Evolutionary conservation across 2,113 vertebrate species (phyloP).

Genomic region (Etheostoma cragini): DNA sequence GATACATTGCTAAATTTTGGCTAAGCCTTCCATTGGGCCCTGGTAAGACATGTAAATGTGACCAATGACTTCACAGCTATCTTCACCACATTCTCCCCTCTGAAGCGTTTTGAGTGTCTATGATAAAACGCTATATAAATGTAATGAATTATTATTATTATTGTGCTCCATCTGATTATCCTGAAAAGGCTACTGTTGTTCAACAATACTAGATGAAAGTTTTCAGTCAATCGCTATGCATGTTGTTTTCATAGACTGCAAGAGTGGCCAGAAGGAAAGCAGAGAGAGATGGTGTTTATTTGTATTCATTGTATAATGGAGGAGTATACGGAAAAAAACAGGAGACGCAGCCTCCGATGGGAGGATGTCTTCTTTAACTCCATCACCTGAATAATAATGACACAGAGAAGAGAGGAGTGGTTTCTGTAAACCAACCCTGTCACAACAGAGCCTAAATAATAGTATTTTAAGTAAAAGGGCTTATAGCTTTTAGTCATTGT

Average conservation of each 20-base stretch:
- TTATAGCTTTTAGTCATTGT: slow-evolving; percentile 61
- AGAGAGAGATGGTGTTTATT: slow-evolving; percentile 34
- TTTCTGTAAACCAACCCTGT: slow-evolving; percentile 54
- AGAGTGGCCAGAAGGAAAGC: slow-evolving; percentile 48
- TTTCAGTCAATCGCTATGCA: slow-evolving; percentile 40
- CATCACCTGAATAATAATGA: slow-evolving; percentile 68
- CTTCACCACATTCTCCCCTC: too few species aligned
- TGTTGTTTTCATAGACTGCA: slow-evolving; percentile 44
- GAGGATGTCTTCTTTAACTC: slow-evolving; percentile 57
- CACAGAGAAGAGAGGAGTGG: slow-evolving; percentile 50
- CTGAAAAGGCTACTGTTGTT: neutral
- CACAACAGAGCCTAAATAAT: slow-evolving; percentile 55
- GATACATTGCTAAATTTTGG: too few species aligned
- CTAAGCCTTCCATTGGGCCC: too few species aligned
- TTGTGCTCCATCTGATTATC: neutral
- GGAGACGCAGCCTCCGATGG: slow-evolving; percentile 45
- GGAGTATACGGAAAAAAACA: slow-evolving; percentile 33
- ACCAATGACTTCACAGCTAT: neutral
- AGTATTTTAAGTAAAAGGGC: slow-evolving; percentile 48
- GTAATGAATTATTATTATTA: too few species aligned
- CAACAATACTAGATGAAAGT: slow-evolving; percentile 44
- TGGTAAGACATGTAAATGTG: neutral
- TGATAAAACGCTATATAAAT: too few species aligned
- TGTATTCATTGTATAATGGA: slow-evolving; percentile 55
- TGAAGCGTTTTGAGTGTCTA: too few species aligned